phyloP scores from a whole-genome alignment of 2,888 invertebrate genomes.

The Volucella bombylans region DNA sequence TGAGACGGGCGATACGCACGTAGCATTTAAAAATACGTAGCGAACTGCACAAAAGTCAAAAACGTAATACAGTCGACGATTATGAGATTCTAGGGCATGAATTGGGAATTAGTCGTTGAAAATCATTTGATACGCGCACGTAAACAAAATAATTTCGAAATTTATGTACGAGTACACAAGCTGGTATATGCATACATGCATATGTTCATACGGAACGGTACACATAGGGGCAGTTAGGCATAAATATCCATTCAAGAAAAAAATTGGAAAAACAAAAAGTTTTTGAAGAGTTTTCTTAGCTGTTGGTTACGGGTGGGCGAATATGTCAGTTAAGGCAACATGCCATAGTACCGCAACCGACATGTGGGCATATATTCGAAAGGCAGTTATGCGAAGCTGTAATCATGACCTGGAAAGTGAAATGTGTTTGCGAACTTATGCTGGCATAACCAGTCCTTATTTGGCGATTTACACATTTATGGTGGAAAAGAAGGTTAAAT shows the following conservation, averaged over 20 bases:
- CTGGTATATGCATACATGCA: slow-evolving; percentile 32
- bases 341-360: no score
- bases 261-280: not conserved
- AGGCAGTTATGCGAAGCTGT: no score
- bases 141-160: slow-evolving; percentile 65
- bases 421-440: no score
- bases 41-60: slow-evolving; percentile 43
- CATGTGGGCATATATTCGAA: no score
- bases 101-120: slow-evolving; percentile 59
- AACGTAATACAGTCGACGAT: slow-evolving; percentile 57
- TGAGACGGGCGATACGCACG: slow-evolving; percentile 44
- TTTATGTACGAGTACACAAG: slow-evolving; percentile 41
- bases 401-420: no score
- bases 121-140: slow-evolving; percentile 64
- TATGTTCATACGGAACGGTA: slow-evolving; percentile 3
- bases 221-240: slow-evolving; percentile 44
- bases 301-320: not conserved
- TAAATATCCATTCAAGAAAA: slow-evolving; percentile 20
- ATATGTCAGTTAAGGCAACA: not conserved
- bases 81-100: slow-evolving; percentile 61
- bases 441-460: no score
- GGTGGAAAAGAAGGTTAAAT: no score
- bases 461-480: no score
- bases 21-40: slow-evolving; percentile 47
- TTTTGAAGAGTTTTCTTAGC: not conserved